Evolutionary conservation across 2,113 vertebrate species (phyloP).

Genomic region (Laticauda laticaudata): DNA sequence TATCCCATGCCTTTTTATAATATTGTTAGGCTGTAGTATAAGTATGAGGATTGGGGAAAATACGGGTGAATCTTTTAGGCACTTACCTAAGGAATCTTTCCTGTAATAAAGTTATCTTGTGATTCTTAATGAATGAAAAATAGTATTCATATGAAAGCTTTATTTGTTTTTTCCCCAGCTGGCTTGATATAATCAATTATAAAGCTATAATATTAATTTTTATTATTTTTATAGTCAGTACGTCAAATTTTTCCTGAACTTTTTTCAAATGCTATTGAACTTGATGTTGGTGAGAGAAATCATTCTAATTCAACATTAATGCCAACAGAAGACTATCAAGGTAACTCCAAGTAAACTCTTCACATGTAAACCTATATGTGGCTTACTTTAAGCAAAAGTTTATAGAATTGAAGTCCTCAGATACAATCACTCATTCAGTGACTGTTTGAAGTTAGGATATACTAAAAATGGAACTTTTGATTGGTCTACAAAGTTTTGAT

Average conservation of each 20-base stretch:
- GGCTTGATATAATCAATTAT: conserved; percentile 30
- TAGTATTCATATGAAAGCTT: not conserved
- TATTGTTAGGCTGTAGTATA: not conserved
- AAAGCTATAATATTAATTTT: conserved; percentile 8
- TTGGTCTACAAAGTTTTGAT: not conserved
- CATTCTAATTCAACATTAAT: conserved; percentile 58
- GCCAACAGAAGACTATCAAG: conserved; percentile 68
- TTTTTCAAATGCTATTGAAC: conserved; percentile 57
- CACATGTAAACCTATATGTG: not conserved
- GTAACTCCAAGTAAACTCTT: conserved; percentile 58
- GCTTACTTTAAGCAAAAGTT: not conserved
- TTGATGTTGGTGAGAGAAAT: conserved; percentile 41
- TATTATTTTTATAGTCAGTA: conserved; percentile 70
- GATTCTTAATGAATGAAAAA: not conserved
- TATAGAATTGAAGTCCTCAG: not conserved
- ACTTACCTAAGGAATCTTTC: not conserved
- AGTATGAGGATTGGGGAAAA: conserved; percentile 10
- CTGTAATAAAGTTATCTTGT: not conserved
- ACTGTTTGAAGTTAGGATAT: not conserved
- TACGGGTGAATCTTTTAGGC: not conserved
- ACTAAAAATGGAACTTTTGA: not conserved
- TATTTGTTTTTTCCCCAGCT: conserved; percentile 26
- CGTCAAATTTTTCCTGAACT: conserved; percentile 61
- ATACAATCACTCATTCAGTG: not conserved
- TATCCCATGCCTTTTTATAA: conserved; percentile 17